Evolutionary conservation across 2,113 vertebrate genomes (phyloP).

Genomic region (Colinus virginianus): DNA sequence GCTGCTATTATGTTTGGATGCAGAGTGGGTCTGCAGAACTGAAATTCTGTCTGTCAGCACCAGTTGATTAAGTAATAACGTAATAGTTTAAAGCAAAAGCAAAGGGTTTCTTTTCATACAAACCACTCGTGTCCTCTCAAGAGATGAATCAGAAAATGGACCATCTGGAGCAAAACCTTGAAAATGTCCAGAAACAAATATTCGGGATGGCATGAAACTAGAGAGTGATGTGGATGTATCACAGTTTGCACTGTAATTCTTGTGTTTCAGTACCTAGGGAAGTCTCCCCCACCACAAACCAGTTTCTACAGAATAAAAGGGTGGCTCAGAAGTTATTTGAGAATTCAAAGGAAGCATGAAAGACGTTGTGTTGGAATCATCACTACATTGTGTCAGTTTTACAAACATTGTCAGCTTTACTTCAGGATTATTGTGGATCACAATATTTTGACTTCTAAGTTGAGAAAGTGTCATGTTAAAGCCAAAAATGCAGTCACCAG

Average conservation of each 20-base stretch:
- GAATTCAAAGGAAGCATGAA: neutral
- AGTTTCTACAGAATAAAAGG: neutral
- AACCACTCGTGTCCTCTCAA: neutral
- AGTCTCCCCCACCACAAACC: neutral
- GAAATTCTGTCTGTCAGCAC: neutral
- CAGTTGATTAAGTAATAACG: neutral
- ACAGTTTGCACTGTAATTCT: neutral
- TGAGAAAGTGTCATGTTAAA: neutral
- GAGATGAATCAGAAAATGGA: neutral
- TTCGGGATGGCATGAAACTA: neutral
- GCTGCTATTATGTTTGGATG: neutral
- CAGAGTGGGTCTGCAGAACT: accelerated
- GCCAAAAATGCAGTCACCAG: neutral
- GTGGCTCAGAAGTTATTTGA: neutral
- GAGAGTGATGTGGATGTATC: neutral
- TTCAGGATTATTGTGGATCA: neutral
- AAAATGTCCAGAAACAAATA: neutral
- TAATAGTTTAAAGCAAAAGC: neutral
- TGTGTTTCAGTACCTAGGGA: neutral
- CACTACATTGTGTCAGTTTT: neutral
- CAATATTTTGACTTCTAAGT: neutral
- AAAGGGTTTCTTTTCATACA: neutral
- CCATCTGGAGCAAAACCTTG: neutral
- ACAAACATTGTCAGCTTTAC: neutral
- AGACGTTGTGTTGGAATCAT: neutral